A percentile compares a stretch with the other conserved stretches of the same genome.
These are phyloP conservation scores for Enteromius unitaeniatus DNA, from an alignment of 2,797 vertebrate species.

Conservation along the genomic window DNA sequence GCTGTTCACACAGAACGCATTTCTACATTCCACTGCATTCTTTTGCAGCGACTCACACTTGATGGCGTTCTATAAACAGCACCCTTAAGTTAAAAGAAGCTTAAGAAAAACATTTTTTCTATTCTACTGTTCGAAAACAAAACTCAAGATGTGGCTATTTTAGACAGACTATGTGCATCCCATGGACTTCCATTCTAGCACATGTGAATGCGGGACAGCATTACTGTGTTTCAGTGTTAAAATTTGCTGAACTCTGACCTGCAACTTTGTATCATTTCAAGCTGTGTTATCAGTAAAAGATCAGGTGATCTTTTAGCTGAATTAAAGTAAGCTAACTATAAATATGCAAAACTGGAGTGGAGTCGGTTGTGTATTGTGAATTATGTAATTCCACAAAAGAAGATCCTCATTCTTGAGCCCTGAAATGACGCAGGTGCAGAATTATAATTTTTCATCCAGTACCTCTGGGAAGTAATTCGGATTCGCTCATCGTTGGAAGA, in stretches of 20 bases:
- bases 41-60: not conserved
- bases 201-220: not conserved
- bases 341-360: not conserved
- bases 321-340: not conserved
- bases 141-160: not conserved
- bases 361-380: not conserved
- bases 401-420: not conserved
- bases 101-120: not conserved
- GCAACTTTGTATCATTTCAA: not conserved
- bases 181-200: not conserved
- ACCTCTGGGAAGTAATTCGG: constrained; percentile 95
- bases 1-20: not conserved
- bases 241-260: not conserved
- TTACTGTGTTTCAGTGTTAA: no score
- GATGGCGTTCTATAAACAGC: not conserved
- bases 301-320: not conserved
- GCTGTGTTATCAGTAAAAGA: not conserved
- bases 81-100: not conserved
- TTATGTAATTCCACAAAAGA: not conserved
- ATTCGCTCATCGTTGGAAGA: constrained; percentile 95
- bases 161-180: not conserved
- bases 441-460: constrained; percentile 32
- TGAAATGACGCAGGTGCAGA: not conserved
- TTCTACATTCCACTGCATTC: not conserved
- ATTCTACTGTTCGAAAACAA: not conserved